Conservation (phyloP, 2,888 invertebrate species). For the Phyllotreta cruciferae region DNA sequence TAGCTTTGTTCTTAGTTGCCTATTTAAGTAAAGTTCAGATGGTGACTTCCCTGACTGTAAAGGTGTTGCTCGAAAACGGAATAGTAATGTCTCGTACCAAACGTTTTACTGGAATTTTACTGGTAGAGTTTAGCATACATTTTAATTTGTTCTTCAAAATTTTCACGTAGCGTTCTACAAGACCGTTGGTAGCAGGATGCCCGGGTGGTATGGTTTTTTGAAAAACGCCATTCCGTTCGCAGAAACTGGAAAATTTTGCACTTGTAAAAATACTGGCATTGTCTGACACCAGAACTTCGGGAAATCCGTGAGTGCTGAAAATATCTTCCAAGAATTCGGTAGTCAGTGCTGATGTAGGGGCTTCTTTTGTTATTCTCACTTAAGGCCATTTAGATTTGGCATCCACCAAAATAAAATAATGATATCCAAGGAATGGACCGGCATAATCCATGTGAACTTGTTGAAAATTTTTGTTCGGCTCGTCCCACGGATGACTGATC, state of each 20-base stretch:
- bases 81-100: neutral
- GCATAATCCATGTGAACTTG: too few species aligned
- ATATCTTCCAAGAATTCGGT: neutral
- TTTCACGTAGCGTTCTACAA: conserved; percentile 24
- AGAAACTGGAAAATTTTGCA: neutral
- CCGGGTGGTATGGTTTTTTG: conserved; percentile 26
- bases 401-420: neutral
- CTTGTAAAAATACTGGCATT: conserved; percentile 6
- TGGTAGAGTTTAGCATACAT: conserved; percentile 4
- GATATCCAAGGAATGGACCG: neutral
- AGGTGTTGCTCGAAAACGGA: conserved; percentile 1
- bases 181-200: conserved; percentile 32
- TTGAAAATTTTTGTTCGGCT: too few species aligned
- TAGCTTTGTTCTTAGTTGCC: conserved; percentile 13
- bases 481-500: too few species aligned
- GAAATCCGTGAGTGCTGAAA: conserved; percentile 5
- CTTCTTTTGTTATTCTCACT: neutral
- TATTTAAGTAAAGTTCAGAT: conserved; percentile 13
- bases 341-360: neutral
- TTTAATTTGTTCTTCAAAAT: conserved; percentile 17
- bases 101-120: conserved; percentile 6
- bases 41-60: conserved; percentile 9
- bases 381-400: neutral
- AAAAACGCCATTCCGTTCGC: conserved; percentile 9
- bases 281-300: conserved; percentile 1